phyloP scores from a whole-genome alignment of 2,797 vertebrate genomes.

The Melanogrammus aeglefinus region DNA sequence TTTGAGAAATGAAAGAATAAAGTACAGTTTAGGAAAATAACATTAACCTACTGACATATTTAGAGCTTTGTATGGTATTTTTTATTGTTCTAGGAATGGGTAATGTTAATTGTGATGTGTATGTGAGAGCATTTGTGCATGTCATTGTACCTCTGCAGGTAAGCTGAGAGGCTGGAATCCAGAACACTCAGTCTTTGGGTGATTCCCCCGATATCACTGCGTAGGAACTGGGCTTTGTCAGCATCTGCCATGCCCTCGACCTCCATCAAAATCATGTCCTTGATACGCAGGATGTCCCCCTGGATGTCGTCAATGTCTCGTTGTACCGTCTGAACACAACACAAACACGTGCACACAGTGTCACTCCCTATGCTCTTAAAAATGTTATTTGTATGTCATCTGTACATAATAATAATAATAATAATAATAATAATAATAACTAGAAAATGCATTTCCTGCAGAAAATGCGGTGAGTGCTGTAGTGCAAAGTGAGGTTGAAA shows the following conservation, averaged over 20 bases:
- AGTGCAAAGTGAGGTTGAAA: too few species aligned
- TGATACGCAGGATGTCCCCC: slow-evolving; percentile 78
- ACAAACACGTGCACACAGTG: background rate
- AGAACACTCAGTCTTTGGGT: slow-evolving; percentile 83
- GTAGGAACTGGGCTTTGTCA: slow-evolving; percentile 87
- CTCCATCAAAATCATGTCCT: slow-evolving; percentile 71
- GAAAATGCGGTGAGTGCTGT: too few species aligned
- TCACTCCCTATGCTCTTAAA: background rate
- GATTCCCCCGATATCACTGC: slow-evolving; percentile 80
- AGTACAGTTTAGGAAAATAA: background rate
- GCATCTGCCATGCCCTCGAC: slow-evolving; percentile 78
- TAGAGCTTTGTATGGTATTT: too few species aligned
- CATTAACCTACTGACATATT: background rate
- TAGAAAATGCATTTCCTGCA: too few species aligned
- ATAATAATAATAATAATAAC: too few species aligned
- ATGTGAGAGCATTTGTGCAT: background rate
- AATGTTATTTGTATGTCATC: too few species aligned
- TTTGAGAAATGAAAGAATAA: slow-evolving; percentile 6
- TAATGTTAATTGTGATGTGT: slow-evolving; percentile 10
- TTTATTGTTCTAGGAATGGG: too few species aligned
- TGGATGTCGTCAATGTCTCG: slow-evolving; percentile 79
- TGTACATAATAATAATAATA: too few species aligned
- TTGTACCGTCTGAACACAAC: slow-evolving; percentile 75
- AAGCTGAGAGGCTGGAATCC: slow-evolving; percentile 81
- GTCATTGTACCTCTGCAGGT: slow-evolving; percentile 80